Conservation (phyloP, 2,797 vertebrate species). For the Liasis olivaceus region DNA sequence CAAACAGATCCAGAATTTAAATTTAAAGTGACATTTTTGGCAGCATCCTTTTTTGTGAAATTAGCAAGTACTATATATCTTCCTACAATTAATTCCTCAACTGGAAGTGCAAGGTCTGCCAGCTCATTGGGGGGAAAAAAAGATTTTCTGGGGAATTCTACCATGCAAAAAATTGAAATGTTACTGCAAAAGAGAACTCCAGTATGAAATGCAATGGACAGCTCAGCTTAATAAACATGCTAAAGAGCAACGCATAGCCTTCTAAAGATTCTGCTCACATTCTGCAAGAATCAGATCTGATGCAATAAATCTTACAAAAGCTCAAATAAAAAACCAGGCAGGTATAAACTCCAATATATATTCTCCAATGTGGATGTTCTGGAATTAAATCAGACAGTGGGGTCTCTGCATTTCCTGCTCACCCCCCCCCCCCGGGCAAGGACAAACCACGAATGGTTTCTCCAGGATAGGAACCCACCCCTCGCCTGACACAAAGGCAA, state of each 20-base stretch:
- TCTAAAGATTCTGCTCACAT: conserved; percentile 32
- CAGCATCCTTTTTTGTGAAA: background rate
- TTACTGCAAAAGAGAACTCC: background rate
- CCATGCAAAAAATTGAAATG: background rate
- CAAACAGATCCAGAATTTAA: background rate
- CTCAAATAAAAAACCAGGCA: conserved; percentile 3
- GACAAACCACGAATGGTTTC: background rate
- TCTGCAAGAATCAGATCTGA: conserved; percentile 25
- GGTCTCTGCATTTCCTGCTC: background rate
- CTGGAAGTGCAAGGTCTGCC: background rate
- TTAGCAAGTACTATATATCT: background rate
- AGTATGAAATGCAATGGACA: background rate
- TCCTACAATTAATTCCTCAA: background rate
- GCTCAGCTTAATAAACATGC: background rate
- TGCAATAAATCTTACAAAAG: conserved; percentile 44
- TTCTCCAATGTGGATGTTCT: background rate
- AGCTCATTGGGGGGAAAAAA: background rate
- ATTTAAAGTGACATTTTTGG: background rate
- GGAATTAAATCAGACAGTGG: conserved; percentile 43
- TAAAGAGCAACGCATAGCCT: conserved; percentile 32
- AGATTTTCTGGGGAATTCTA: background rate
- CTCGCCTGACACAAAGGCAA: background rate
- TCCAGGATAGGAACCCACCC: background rate
- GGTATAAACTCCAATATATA: conserved; percentile 33
- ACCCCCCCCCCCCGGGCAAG: background rate